These are phyloP conservation scores for Shargacucullia verbasci DNA, from an alignment of 2,888 invertebrate species.

Conservation along the genomic window DNA sequence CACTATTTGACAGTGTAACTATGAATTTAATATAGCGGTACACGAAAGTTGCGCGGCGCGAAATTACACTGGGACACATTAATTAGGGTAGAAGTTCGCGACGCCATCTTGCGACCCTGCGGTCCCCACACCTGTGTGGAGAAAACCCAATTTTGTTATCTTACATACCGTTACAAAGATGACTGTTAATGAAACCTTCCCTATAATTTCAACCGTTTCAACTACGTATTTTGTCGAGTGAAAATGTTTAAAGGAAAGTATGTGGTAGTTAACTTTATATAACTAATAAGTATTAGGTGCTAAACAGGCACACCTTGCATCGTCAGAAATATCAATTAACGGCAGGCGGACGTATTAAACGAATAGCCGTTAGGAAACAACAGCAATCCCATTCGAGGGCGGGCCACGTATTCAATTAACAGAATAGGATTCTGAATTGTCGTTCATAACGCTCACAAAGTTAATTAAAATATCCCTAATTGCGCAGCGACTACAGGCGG, in stretches of 20 bases:
- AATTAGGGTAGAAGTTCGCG: slow-evolving; percentile 64
- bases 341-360: slow-evolving; percentile 61
- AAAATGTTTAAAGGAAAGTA: neutral
- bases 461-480: slow-evolving; percentile 83
- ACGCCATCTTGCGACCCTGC: slow-evolving; percentile 53
- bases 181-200: slow-evolving; percentile 28
- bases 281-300: slow-evolving; percentile 10
- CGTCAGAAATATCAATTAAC: slow-evolving; percentile 63
- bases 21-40: slow-evolving; percentile 69
- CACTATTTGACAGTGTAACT: slow-evolving; percentile 57
- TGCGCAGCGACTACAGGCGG: slow-evolving; percentile 62
- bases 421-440: slow-evolving; percentile 79
- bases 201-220: slow-evolving; percentile 16
- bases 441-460: slow-evolving; percentile 79
- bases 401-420: slow-evolving; percentile 82
- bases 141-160: slow-evolving; percentile 48
- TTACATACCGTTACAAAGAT: slow-evolving; percentile 23
- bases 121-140: slow-evolving; percentile 48
- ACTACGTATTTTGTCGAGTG: slow-evolving; percentile 15
- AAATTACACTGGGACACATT: slow-evolving; percentile 65
- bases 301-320: slow-evolving; percentile 36
- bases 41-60: slow-evolving; percentile 53
- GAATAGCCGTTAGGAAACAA: slow-evolving; percentile 71
- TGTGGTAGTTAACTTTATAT: slow-evolving; percentile 6
- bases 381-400: slow-evolving; percentile 61